phyloP scores from a whole-genome alignment of 2,113 vertebrate species.

The Psittacus erithacus region DNA sequence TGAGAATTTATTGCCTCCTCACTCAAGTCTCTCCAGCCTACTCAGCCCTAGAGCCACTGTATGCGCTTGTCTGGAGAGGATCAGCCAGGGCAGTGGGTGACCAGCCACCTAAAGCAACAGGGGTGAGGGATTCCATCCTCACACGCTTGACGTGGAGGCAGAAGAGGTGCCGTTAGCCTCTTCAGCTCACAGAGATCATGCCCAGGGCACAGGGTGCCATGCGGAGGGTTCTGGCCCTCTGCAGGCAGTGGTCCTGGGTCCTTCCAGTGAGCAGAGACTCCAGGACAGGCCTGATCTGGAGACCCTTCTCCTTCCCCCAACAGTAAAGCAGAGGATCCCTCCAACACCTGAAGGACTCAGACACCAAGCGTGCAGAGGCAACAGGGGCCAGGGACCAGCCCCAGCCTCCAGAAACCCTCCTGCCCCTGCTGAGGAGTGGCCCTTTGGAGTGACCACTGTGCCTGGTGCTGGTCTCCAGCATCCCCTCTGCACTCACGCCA shows the following conservation, averaged over 20 bases:
- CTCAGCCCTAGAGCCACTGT: background rate
- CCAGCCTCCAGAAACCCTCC: background rate
- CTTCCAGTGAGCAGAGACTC: background rate
- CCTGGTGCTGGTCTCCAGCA: background rate
- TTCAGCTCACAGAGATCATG: background rate
- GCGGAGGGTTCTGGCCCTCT: background rate
- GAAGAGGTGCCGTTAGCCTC: background rate
- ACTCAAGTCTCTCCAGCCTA: background rate
- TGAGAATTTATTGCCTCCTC: background rate
- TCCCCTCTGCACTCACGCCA: background rate
- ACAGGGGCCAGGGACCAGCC: background rate
- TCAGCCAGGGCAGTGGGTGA: background rate
- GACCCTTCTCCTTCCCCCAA: background rate
- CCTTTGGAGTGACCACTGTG: rapidly evolving
- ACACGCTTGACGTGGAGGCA: background rate
- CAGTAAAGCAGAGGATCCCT: background rate
- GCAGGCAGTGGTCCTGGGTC: background rate
- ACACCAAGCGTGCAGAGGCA: background rate
- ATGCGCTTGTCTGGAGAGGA: background rate
- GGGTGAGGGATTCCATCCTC: background rate
- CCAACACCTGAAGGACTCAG: background rate
- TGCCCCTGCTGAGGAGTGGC: rapidly evolving
- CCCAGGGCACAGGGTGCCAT: background rate
- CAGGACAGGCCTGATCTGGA: background rate
- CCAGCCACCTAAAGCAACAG: background rate